Evolutionary conservation across 1,140 invertebrate genomes (phyloP), one percentile per base, ranked within the genome.

Genomic region (Drosophila bocqueti): DNA sequence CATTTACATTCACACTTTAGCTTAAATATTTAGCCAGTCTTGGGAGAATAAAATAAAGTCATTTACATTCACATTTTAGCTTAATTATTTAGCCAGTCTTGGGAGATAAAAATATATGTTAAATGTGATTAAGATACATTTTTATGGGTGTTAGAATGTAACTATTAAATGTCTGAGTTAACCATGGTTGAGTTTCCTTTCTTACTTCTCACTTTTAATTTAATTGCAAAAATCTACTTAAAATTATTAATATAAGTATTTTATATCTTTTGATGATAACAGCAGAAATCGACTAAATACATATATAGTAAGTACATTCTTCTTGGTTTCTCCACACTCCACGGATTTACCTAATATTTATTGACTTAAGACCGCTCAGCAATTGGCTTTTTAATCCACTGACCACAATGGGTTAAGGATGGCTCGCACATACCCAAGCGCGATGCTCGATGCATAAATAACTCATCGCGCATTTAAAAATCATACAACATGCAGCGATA

Each of bases 391-490:
- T 38, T 7, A 50, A 43, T 68, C 38, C n/a, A 15, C 45, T 73
- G 47, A 47, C 49, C 66, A 46, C 79, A 42, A 61, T 59, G 81
- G 81, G 84, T 84, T 89, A 90, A 84, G 58, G 75, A 60, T 89
- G 71, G 54, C 60, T 73, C 55, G 84, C 73, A 81, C 72, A 83
- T 78, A 78, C 73, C 77, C 43, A 78, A 57, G 54, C 57, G 18
- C 42, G 73, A 78, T 84, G 81, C 74, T 62, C 83, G 76, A 76
- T 90, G 85, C 85, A 90, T 90, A 90, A 90, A 90, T 90, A 90
- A 90, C 85, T 90, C 85, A 90, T 90, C 85, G 85, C 86, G 79
- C 85, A 90, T 90, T 90, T 90, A 90, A 90, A 90, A 90, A 90
- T 85, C 85, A 90, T 82, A 63, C 78, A 74, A 76, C 81, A 55